Conservation (phyloP, 2,797 vertebrate species). For the Megaceryle alcyon region DNA sequence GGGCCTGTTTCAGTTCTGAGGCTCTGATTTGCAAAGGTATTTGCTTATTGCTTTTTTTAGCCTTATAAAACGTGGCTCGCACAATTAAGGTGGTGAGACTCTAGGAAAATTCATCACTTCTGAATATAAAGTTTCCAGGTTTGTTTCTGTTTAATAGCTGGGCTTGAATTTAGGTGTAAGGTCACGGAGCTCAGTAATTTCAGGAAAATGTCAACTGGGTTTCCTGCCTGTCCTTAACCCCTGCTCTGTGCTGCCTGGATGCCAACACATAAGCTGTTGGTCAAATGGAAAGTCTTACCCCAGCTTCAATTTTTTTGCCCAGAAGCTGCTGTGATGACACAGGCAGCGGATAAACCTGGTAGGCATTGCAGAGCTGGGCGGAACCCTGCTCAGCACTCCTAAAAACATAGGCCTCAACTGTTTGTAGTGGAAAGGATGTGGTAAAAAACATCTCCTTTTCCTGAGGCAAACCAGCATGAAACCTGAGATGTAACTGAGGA, state of each 20-base stretch:
- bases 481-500: constrained; percentile 40
- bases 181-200: rapidly evolving
- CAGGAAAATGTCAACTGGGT: neutral
- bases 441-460: neutral
- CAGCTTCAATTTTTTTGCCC: rapidly evolving
- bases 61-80: neutral
- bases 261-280: neutral
- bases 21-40: neutral
- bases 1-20: neutral
- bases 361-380: neutral
- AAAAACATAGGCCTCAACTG: neutral
- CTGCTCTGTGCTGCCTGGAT: neutral
- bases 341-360: neutral
- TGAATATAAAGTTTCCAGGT: neutral
- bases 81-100: neutral
- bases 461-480: constrained; percentile 35
- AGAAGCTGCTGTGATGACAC: neutral
- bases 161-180: neutral
- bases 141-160: neutral
- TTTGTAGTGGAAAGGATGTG: neutral
- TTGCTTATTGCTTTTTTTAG: neutral
- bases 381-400: neutral
- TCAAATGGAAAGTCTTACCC: neutral
- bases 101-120: neutral
- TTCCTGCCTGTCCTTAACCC: neutral